Base-by-base conservation (phyloP, 1,140 invertebrate genomes). In the Sycobia sp. region DNA sequence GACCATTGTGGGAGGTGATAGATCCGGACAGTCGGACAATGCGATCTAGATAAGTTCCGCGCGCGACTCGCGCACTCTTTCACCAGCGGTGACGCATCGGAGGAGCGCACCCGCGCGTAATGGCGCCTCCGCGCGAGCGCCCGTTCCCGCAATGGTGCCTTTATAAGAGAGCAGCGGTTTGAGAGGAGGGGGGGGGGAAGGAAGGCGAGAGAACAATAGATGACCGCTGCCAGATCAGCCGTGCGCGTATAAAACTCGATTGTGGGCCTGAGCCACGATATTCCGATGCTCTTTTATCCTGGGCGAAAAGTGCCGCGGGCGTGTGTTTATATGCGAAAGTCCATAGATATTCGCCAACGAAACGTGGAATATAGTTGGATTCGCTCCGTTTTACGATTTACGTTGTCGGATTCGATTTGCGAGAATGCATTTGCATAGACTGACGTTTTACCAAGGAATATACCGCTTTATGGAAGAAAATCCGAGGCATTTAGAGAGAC, bases 1-100 rank as follows among this genome's bases (percentile, higher is more conserved):
- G 44, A 41, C 64, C 55, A 68, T 68, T 70, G 69, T 70, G 67
- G 61, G 64, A 64, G 67, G 67, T 71, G 69, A 71, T 71, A 69
- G 67, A 71, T 69, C 66, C 69, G 46, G 66, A 64, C 65, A 65
- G 67, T 38, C 25, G 57, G 27, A 67, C 66, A 69, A 70, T 69
- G 62, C 55, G 63, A 71, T 71, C 67, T 71, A 71, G 67, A 71
- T 71, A 62, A 55, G 41, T 20, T 29, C 18, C 23, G 5, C 2
- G 46, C 8, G 2, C 11, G 18, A 1, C 4, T 8, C 3, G 1
- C 4, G 10, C 18, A 5, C 13, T 18, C n/a, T n/a, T n/a, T n/a
- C n/a, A 3, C 9, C 25, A 25, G 13, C 10, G 14, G 13, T 49
- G 25, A 49, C 11, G 23, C 25, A 10, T 23, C n/a, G n/a, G n/a